phyloP scores from a whole-genome alignment of 2,797 vertebrate species.

The Bovichtus variegatus region DNA sequence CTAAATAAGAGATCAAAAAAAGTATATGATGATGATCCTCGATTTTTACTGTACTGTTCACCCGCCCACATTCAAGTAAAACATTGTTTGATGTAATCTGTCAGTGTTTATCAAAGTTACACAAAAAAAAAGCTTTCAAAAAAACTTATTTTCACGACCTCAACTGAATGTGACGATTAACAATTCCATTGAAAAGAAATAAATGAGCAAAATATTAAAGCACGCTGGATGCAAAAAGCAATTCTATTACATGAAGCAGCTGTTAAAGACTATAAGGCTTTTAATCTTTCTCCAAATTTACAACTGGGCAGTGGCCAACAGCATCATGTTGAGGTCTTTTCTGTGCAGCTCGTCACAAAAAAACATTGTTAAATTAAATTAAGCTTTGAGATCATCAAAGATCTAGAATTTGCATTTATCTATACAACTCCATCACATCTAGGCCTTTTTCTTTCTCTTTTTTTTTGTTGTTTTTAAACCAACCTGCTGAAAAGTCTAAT shows the following conservation, averaged over 20 bases:
- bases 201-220: background rate
- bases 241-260: background rate
- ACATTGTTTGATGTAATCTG: background rate
- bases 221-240: background rate
- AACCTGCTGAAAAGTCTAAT: too few species aligned
- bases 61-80: background rate
- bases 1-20: background rate
- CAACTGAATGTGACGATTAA: background rate
- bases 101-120: background rate
- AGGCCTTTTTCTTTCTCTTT: too few species aligned
- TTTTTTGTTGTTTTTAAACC: too few species aligned
- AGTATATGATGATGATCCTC: too few species aligned
- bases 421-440: rapidly evolving
- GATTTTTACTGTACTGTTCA: too few species aligned
- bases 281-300: background rate
- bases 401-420: rapidly evolving
- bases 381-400: too few species aligned
- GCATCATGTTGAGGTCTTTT: background rate
- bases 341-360: too few species aligned
- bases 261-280: background rate
- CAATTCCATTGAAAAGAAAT: background rate
- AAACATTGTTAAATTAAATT: background rate
- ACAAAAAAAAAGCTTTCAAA: too few species aligned
- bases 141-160: background rate
- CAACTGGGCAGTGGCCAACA: too few species aligned